A percentile compares a stretch with the other conserved stretches of the same genome.
Conservation (phyloP, 2,113 vertebrate species). For the Gopherus flavomarginatus region DNA sequence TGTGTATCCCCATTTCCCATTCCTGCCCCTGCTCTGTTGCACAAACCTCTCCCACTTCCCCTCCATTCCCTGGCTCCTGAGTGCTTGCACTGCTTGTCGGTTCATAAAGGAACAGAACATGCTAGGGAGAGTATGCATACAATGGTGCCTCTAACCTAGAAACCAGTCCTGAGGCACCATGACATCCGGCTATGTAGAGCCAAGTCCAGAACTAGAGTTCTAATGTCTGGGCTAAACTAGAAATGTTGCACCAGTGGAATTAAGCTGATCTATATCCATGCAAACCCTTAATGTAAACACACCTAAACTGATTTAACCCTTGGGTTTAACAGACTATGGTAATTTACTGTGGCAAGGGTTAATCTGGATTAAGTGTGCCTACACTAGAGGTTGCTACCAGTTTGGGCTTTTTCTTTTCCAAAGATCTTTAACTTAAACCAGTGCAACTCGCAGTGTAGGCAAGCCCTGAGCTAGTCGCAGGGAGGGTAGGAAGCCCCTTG, state of each 20-base stretch:
- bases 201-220: fast-evolving
- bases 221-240: fast-evolving
- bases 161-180: fast-evolving
- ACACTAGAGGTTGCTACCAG: fast-evolving
- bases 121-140: neutral
- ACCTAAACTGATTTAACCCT: neutral
- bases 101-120: neutral
- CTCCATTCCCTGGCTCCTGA: neutral
- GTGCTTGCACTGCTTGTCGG: neutral
- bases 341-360: neutral
- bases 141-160: neutral
- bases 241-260: fast-evolving
- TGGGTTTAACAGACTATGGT: neutral
- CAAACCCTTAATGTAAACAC: neutral
- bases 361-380: neutral
- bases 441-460: fast-evolving
- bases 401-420: neutral
- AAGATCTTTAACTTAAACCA: neutral
- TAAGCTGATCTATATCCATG: neutral
- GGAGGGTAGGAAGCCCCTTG: neutral
- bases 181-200: neutral
- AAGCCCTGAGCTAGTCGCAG: neutral
- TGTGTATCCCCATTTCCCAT: neutral
- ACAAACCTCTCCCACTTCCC: neutral
- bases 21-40: neutral